Conservation (phyloP, 2,888 invertebrate genomes). For the Dryobota labecula region DNA sequence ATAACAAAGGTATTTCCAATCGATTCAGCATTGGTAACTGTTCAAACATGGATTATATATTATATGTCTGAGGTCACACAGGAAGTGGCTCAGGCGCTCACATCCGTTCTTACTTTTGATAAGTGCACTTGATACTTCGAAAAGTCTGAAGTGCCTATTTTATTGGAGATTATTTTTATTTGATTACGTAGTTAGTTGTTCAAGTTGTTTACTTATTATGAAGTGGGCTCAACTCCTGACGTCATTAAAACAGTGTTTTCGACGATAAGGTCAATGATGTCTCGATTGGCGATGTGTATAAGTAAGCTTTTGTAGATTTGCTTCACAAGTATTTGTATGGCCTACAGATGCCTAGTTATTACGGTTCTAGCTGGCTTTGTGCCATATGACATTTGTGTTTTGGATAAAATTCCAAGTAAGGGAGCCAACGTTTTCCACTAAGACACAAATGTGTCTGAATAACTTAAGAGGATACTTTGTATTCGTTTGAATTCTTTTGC, state of each 20-base stretch:
- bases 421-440: not conserved
- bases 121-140: constrained; percentile 52
- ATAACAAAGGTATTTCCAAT: constrained; percentile 23
- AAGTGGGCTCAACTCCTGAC: constrained; percentile 2
- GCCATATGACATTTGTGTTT: constrained; percentile 10
- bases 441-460: not conserved
- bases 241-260: constrained; percentile 5
- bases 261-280: constrained; percentile 11
- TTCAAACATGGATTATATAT: constrained; percentile 44
- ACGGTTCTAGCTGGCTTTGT: constrained; percentile 16
- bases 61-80: constrained; percentile 31
- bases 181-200: constrained; percentile 7
- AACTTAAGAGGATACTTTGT: not conserved
- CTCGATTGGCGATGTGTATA: not conserved
- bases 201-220: not conserved
- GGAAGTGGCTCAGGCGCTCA: constrained; percentile 51
- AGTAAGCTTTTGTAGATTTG: constrained; percentile 7
- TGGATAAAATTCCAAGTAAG: not conserved
- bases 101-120: constrained; percentile 56
- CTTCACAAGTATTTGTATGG: not conserved
- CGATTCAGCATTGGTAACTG: constrained; percentile 19
- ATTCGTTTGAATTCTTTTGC: not conserved
- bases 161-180: constrained; percentile 9
- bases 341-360: not conserved
- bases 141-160: constrained; percentile 33